These are phyloP conservation scores for Eupleurogrammus muticus DNA, from an alignment of 2,797 vertebrate genomes.

Conservation along the genomic window DNA sequence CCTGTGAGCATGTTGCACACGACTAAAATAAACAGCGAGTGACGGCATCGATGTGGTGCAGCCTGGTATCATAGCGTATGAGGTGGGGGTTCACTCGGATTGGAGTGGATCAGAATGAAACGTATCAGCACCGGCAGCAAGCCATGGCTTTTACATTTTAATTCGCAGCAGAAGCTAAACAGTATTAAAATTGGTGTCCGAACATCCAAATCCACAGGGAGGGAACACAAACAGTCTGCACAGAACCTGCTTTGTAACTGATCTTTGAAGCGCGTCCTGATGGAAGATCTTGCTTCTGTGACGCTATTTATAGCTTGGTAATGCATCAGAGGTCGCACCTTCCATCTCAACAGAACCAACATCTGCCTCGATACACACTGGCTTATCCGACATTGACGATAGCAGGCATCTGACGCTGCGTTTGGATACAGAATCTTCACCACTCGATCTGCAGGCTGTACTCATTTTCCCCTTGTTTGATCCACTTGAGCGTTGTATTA, in stretches of 20 bases:
- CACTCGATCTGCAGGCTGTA: not conserved
- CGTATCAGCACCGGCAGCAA: slow-evolving; percentile 1
- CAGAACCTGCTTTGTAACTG: slow-evolving; percentile 69
- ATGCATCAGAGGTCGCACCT: slow-evolving; percentile 81
- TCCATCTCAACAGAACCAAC: slow-evolving; percentile 75
- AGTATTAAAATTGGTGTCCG: slow-evolving; percentile 25
- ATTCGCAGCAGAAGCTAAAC: slow-evolving; percentile 7
- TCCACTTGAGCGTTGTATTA: not conserved
- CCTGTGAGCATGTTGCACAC: slow-evolving; percentile 28
- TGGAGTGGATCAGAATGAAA: slow-evolving; percentile 23
- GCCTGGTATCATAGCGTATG: not conserved
- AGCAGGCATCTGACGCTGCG: slow-evolving; percentile 22
- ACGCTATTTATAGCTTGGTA: slow-evolving; percentile 81
- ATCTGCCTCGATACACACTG: slow-evolving; percentile 71
- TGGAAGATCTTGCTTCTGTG: slow-evolving; percentile 75
- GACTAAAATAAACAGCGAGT: slow-evolving; percentile 43
- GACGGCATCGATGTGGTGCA: slow-evolving; percentile 23
- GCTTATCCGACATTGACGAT: slow-evolving; percentile 55
- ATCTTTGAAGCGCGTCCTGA: slow-evolving; percentile 78
- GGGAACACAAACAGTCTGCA: slow-evolving; percentile 54
- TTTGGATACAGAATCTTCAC: slow-evolving; percentile 22
- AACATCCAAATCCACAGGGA: slow-evolving; percentile 48
- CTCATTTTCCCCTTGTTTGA: not conserved
- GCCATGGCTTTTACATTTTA: slow-evolving; percentile 25
- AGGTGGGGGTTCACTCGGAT: slow-evolving; percentile 19